Percentiles rank a stretch among this genome's conserved stretches.
phyloP scores from a whole-genome alignment of 1,140 invertebrate species.

The Danaus melanippus region DNA sequence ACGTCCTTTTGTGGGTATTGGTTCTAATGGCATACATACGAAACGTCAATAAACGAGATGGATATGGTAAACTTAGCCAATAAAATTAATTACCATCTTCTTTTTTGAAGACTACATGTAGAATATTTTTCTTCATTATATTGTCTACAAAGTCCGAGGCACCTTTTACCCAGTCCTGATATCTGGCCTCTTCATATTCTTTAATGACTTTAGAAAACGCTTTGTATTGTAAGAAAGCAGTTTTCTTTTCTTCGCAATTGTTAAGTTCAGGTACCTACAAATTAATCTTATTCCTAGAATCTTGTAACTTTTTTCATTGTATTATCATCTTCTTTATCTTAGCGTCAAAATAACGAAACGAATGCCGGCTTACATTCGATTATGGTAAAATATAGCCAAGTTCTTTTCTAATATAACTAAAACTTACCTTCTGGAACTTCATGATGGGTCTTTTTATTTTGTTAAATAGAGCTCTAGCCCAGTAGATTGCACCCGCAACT shows the following conservation, averaged over 20 bases:
- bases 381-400: too few species aligned
- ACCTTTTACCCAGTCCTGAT: slow-evolving; percentile 75
- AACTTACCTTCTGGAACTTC: slow-evolving; percentile 76
- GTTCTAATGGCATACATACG: slow-evolving; percentile 20
- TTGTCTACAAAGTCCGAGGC: slow-evolving; percentile 73
- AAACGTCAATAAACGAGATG: background rate
- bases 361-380: too few species aligned
- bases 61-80: slow-evolving; percentile 5
- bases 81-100: slow-evolving; percentile 21
- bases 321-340: too few species aligned
- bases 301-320: background rate
- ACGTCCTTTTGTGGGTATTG: slow-evolving; percentile 22
- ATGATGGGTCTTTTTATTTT: slow-evolving; percentile 84
- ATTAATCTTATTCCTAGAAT: background rate
- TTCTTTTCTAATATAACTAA: slow-evolving; percentile 1
- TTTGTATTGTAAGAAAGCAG: slow-evolving; percentile 84
- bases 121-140: slow-evolving; percentile 78
- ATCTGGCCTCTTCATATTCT: slow-evolving; percentile 81
- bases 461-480: slow-evolving; percentile 84
- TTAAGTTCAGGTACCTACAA: slow-evolving; percentile 79
- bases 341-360: too few species aligned
- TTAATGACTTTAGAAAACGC: slow-evolving; percentile 82
- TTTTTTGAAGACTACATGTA: slow-evolving; percentile 72
- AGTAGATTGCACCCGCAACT: slow-evolving; percentile 85
- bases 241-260: slow-evolving; percentile 79